Evolutionary conservation across 2,797 vertebrate species (phyloP).

Genomic region (Glossophaga mutica): DNA sequence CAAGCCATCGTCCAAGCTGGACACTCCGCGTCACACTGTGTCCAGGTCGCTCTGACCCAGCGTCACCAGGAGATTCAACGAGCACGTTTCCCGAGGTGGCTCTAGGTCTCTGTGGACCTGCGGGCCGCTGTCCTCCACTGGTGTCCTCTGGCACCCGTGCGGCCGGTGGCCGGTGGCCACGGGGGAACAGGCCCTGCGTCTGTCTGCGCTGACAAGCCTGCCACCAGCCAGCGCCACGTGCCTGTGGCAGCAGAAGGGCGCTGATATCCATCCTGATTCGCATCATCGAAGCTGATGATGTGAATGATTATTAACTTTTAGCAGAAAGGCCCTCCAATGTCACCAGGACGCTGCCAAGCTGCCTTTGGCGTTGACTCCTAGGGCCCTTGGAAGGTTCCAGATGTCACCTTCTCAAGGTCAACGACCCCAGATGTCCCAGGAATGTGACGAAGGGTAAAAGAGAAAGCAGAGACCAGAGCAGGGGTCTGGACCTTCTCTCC

Average conservation of each 20-base stretch:
- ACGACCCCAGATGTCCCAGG: neutral
- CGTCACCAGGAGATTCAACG: neutral
- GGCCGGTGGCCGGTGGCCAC: neutral
- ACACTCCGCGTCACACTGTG: neutral
- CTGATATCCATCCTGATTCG: neutral
- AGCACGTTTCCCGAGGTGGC: neutral
- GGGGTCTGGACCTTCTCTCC: neutral
- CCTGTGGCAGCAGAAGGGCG: neutral
- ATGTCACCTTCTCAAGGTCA: neutral
- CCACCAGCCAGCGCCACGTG: neutral
- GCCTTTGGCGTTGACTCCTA: neutral
- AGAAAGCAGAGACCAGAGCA: neutral
- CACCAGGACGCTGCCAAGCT: neutral
- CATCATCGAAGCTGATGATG: neutral
- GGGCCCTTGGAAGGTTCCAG: neutral
- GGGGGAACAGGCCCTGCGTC: neutral
- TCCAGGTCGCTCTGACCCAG: neutral
- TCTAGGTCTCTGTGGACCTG: neutral
- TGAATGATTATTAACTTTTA: constrained; percentile 41
- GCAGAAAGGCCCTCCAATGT: neutral
- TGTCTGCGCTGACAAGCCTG: neutral
- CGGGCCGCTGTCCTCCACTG: neutral
- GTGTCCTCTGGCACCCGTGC: neutral
- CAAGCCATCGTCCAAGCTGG: neutral
- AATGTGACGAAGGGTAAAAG: neutral